Evolutionary conservation across 2,797 vertebrate species (phyloP), one percentile per base, ranked within the genome.

Genomic region (Dipus sagitta): DNA sequence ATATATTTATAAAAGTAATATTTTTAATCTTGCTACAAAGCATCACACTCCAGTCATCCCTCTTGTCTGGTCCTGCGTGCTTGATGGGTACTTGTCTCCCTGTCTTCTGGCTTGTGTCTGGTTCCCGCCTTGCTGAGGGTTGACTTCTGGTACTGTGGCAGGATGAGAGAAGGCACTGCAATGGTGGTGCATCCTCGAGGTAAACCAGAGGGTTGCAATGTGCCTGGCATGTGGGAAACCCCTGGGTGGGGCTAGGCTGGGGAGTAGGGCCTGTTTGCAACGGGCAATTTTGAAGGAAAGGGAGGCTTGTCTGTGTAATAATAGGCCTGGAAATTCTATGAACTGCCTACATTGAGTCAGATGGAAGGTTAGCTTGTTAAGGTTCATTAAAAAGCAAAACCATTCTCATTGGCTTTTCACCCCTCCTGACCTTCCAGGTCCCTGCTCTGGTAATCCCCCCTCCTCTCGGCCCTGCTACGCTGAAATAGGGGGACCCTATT

Each of bases 241-340:
- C 78, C n/a, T 76, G 74, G 54, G 28, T 58, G 4, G 23, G 21
- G 24, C 62, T 77, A 76, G 72, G 30, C 47, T 86, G 60, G 58
- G 84, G 62, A 77, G 32, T 90, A 74, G 62, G 85, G 76, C 58
- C 60, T 86, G 5, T 87, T 83, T 83, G 64, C 92, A 81, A 30
- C 28, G 28, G 81, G 38, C 58, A 90, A 58, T 92, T 90, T 76
- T 90, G 64, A 94, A 88, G 89, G 74, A 75, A 91, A 91, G 23
- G 80, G 60, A 93, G 58, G 80, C 86, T 93, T 93, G 54, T 79
- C 28, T 95, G 90, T 93, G 54, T 91, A 88, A 86, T 52, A 86
- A 76, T 52, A 86, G 93, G 67, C 30, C 88, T 86, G 71, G 65
- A 84, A 90, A 23, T 88, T 92, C 90, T 65, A 2, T 89, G 64